phyloP scores from a whole-genome alignment of 2,888 invertebrate genomes.

The Cheilosia grossa region DNA sequence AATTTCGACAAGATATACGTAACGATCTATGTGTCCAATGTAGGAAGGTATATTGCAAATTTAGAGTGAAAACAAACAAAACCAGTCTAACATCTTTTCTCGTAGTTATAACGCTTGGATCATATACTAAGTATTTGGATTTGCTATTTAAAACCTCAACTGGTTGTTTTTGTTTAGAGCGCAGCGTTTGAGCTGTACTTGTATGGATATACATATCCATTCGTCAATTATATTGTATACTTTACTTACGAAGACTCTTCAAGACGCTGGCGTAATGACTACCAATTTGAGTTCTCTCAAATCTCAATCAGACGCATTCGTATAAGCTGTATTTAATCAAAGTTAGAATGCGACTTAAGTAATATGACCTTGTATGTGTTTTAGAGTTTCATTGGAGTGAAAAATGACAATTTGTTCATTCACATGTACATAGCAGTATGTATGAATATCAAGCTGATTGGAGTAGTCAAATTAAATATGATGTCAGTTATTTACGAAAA shows the following conservation, averaged over 20 bases:
- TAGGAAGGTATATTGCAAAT: slow-evolving; percentile 8
- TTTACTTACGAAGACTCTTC: neutral
- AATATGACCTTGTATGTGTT: slow-evolving; percentile 47
- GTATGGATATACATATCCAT: neutral
- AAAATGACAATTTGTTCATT: neutral
- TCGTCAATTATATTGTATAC: neutral
- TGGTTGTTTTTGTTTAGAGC: slow-evolving; percentile 3
- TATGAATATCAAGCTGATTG: slow-evolving; percentile 14
- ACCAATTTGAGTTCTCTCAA: slow-evolving; percentile 8
- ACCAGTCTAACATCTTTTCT: slow-evolving; percentile 55
- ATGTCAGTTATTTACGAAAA: slow-evolving; percentile 36
- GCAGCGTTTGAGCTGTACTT: neutral
- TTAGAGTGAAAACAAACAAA: slow-evolving; percentile 28
- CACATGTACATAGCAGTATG: neutral
- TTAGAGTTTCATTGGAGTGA: slow-evolving; percentile 14
- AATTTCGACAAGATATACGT: slow-evolving; percentile 1
- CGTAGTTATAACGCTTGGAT: slow-evolving; percentile 5
- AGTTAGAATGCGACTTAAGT: slow-evolving; percentile 29
- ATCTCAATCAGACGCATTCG: slow-evolving; percentile 14
- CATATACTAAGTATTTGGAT: neutral
- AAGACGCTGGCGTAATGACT: slow-evolving; percentile 10
- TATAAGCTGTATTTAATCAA: slow-evolving; percentile 34
- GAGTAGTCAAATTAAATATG: slow-evolving; percentile 36
- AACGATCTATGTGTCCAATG: neutral
- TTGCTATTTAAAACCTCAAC: slow-evolving; percentile 9